Base-by-base conservation (phyloP, 2,888 invertebrate genomes). In the Leptinotarsa peninsularis region DNA sequence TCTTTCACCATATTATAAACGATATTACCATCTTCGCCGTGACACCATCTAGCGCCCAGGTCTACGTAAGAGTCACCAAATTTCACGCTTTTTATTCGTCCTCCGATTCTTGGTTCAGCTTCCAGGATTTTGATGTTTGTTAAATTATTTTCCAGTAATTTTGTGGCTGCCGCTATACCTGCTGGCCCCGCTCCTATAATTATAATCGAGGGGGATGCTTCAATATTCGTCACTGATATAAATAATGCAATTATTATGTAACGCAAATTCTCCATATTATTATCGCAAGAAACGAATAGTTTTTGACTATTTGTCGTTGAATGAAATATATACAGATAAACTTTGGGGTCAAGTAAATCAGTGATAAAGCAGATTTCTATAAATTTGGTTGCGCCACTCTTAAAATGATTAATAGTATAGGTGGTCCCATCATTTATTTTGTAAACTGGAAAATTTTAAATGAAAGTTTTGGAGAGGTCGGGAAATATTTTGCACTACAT, bases 91-190 rank as follows among this genome's bases (percentile, higher is more conserved):
- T 56, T 56, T 52, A 68, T 68, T 15, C 68, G 27, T 4, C 68
- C 88, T 5, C 88, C 88, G 49, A 87, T 85, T 67, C 87, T 82
- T 72, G 84, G 80, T 82, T 86, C 85, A 7, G 87, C 88, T 81
- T 88, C 88, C 54, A 87, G 84, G 73, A 92, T 87, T 13, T 84
- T 87, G 13, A 92, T 81, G 82, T 91, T 87, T 54, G 84, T 82
- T 10, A 89, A 84, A n/a, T 89, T 89, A 79, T 87, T 87, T 81
- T 90, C 87, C 3, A 89, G 77, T 10, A 92, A 83, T 76, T 87
- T 87, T 13, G 88, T 85, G 14, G 90, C 91, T n/a, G 91, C 91
- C 15, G 91, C 89, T 63, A 91, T 87, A 43, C 76, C 77, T 54
- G 76, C 74, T 3, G 74, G 21, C 27, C 79, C 79, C 18, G 76